Evolutionary conservation across 1,140 invertebrate genomes (phyloP).

Genomic region (Mizuhopecten yessoensis): DNA sequence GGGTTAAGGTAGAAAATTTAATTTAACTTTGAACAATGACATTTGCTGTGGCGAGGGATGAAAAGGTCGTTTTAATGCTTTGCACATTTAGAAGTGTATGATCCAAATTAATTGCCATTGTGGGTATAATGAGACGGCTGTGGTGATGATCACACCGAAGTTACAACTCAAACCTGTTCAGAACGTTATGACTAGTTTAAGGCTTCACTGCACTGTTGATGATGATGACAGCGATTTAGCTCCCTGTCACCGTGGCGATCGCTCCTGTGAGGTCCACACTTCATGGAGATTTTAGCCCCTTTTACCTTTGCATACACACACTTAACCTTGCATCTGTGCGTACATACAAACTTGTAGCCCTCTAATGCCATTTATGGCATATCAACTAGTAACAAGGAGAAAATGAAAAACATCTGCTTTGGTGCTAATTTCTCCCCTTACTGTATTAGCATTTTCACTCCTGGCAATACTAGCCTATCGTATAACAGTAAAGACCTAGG

Average conservation of each 20-base stretch:
- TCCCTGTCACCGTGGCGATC: background rate
- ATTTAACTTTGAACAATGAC: constrained; percentile 21
- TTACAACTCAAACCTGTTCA: background rate
- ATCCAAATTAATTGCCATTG: constrained; percentile 35
- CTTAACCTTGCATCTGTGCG: constrained; percentile 32
- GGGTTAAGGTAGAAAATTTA: constrained; percentile 29
- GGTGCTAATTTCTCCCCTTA: constrained; percentile 25
- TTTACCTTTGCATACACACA: background rate
- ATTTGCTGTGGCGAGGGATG: constrained; percentile 36
- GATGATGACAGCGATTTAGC: constrained; percentile 24
- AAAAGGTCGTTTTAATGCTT: constrained; percentile 30
- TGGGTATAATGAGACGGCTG: background rate
- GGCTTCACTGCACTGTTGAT: constrained; percentile 11
- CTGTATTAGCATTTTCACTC: constrained; percentile 8
- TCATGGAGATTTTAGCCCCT: background rate
- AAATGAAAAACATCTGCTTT: constrained; percentile 39
- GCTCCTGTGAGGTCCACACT: background rate
- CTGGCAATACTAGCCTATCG: background rate
- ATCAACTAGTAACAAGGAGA: constrained; percentile 15
- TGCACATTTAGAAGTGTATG: constrained; percentile 33
- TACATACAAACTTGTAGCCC: background rate
- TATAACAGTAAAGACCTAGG: background rate
- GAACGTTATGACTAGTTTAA: constrained; percentile 11
- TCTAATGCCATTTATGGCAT: background rate
- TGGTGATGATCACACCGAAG: background rate